Conservation (phyloP, 2,888 invertebrate species). For the Oegoconia quadripuncta region DNA sequence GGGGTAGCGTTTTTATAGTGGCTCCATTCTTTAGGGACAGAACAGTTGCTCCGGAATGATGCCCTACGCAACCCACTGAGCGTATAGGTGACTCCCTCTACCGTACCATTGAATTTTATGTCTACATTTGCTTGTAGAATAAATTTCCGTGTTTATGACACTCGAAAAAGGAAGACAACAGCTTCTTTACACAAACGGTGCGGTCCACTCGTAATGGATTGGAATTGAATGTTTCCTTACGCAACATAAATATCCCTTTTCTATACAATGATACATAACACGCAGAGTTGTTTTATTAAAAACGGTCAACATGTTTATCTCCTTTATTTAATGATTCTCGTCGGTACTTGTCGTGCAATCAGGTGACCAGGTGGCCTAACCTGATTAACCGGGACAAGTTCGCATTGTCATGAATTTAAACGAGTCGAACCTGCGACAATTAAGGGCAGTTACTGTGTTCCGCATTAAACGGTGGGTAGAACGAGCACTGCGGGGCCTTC, state of each 20-base stretch:
- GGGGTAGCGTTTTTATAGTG: slow-evolving; percentile 50
- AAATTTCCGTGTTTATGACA: slow-evolving; percentile 7
- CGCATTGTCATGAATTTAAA: slow-evolving; percentile 1
- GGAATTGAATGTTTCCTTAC: no score
- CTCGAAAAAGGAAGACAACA: not conserved
- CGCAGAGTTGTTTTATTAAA: no score
- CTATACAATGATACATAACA: no score
- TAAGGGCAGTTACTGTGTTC: slow-evolving; percentile 4
- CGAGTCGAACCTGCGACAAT: not conserved
- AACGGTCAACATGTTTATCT: no score
- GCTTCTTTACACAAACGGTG: not conserved
- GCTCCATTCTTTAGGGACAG: slow-evolving; percentile 28
- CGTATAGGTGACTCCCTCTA: slow-evolving; percentile 1
- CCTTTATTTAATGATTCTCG: not conserved
- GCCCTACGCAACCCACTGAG: slow-evolving; percentile 5
- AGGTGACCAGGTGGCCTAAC: slow-evolving; percentile 1
- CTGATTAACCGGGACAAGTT: not conserved
- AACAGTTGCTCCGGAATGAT: slow-evolving; percentile 19
- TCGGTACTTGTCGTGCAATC: not conserved
- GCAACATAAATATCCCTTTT: no score
- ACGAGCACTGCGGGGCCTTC: not conserved
- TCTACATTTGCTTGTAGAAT: slow-evolving; percentile 10
- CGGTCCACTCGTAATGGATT: not conserved
- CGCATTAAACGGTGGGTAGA: not conserved
- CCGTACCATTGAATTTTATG: slow-evolving; percentile 10